Percentiles rank a stretch among this genome's conserved stretches.
phyloP scores from a whole-genome alignment of 2,888 invertebrate species.

The Abrostola tripartita region DNA sequence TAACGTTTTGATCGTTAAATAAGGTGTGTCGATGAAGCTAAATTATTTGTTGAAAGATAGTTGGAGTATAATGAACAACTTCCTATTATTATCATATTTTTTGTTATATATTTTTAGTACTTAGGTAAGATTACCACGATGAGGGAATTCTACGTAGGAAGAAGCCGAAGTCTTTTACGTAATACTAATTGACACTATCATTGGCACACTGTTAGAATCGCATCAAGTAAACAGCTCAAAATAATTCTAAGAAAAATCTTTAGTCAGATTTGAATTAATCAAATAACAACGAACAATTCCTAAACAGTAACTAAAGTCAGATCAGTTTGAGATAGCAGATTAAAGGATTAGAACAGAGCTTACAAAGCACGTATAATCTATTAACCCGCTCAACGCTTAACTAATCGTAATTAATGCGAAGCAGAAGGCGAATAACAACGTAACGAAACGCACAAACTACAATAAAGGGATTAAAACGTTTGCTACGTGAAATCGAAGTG shows the following conservation, averaged over 20 bases:
- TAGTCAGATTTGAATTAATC: background rate
- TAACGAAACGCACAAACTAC: conserved; percentile 16
- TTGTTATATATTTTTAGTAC: conserved; percentile 31
- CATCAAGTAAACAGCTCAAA: too few species aligned
- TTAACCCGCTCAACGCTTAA: background rate
- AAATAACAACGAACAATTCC: background rate
- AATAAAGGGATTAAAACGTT: conserved; percentile 27
- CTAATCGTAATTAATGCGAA: background rate
- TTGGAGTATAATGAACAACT: conserved; percentile 34
- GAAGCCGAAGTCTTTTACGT: conserved; percentile 20
- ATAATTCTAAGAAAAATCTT: background rate
- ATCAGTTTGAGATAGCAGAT: background rate
- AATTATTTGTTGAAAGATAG: conserved; percentile 32
- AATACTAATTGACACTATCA: conserved; percentile 11
- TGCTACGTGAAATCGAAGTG: conserved; percentile 56
- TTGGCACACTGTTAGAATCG: background rate
- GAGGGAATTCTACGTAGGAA: conserved; percentile 34
- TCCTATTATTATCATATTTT: conserved; percentile 37
- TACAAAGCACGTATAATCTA: background rate
- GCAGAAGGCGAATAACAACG: conserved; percentile 7
- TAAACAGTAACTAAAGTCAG: background rate
- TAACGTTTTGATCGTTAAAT: conserved; percentile 3
- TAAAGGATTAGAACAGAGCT: background rate
- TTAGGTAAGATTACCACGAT: conserved; percentile 32
- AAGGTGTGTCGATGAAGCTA: background rate